These are phyloP conservation scores for Panzeria rudis DNA, from an alignment of 2,888 invertebrate genomes.

Conservation along the genomic window DNA sequence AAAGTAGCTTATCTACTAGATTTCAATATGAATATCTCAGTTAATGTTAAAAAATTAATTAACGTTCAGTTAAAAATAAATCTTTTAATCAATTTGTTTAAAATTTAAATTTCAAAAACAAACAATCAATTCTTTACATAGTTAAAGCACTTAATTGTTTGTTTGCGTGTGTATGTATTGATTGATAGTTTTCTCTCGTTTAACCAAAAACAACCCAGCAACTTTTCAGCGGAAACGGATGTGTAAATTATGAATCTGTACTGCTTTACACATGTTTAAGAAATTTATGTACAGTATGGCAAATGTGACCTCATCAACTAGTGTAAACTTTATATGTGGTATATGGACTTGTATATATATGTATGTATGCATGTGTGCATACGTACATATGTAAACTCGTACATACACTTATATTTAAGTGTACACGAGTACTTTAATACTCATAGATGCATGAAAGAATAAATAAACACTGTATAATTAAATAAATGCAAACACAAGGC, in stretches of 20 bases:
- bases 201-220: constrained; percentile 17
- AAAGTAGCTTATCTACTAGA: too few relatives aligned
- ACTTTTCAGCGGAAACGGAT: constrained; percentile 61
- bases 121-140: constrained; percentile 18
- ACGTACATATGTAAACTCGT: background rate
- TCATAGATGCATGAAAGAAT: background rate
- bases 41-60: too few relatives aligned
- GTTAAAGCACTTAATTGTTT: background rate
- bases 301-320: background rate
- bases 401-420: too few relatives aligned
- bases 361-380: background rate
- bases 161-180: background rate
- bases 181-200: background rate
- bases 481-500: background rate
- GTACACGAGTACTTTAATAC: background rate
- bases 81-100: background rate
- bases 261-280: constrained; percentile 45
- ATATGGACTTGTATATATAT: background rate
- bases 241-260: constrained; percentile 58
- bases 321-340: background rate
- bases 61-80: too few relatives aligned
- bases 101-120: background rate
- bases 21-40: too few relatives aligned
- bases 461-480: background rate
- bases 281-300: constrained; percentile 19